These are phyloP conservation scores for Myodes glareolus DNA, from an alignment of 2,113 vertebrate species.

Conservation along the genomic window DNA sequence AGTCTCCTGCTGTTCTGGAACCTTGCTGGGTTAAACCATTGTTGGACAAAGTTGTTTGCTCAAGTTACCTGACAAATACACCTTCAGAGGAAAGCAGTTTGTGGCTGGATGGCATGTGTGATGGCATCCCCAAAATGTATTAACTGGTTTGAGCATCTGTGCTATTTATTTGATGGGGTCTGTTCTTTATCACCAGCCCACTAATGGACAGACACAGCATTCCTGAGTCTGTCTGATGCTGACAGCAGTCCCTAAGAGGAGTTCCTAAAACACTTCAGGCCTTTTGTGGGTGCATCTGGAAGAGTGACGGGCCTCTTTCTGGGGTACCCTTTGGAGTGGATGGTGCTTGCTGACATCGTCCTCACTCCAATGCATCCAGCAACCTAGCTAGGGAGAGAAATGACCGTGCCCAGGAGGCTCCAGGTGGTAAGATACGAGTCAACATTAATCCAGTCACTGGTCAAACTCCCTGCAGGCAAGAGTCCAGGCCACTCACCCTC, in stretches of 20 bases:
- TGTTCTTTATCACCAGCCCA: constrained; percentile 29
- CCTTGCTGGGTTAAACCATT: not conserved
- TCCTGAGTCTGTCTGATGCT: not conserved
- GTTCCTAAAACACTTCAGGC: not conserved
- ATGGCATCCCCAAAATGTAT: not conserved
- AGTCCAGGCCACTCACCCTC: not conserved
- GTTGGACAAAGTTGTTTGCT: not conserved
- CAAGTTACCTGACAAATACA: not conserved
- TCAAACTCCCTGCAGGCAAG: not conserved
- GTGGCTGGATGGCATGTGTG: not conserved
- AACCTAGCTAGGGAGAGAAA: not conserved
- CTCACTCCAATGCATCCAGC: not conserved
- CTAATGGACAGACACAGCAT: not conserved
- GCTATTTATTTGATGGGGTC: not conserved
- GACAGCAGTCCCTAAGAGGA: not conserved
- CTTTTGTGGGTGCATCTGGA: not conserved
- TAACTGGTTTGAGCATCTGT: not conserved
- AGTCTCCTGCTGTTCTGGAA: not conserved
- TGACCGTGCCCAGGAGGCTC: not conserved
- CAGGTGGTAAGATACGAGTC: not conserved
- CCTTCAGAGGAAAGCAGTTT: constrained; percentile 13
- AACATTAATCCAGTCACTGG: not conserved
- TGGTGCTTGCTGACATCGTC: not conserved
- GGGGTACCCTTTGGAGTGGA: not conserved
- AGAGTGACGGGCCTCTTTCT: constrained; percentile 1